Percentiles rank a stretch among this genome's conserved stretches.
Conservation (phyloP, 2,888 invertebrate genomes). For the Aporophyla lueneburgensis region DNA sequence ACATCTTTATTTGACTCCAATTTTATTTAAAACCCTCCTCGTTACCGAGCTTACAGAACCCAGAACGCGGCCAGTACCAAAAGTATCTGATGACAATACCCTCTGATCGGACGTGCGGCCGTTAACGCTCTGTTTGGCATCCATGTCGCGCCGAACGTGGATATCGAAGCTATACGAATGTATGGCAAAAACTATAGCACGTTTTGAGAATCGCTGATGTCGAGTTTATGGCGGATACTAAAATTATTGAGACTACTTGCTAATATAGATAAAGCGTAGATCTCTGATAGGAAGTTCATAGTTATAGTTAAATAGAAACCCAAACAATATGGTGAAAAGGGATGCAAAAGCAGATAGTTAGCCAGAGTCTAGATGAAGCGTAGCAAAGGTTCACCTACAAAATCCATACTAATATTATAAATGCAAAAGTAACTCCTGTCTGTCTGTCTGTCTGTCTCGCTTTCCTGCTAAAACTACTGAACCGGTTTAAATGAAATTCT, state of each 20-base stretch:
- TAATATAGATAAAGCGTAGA: neutral
- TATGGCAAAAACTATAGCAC: slow-evolving; percentile 25
- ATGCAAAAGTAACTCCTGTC: too few relatives aligned
- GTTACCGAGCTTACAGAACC: slow-evolving; percentile 38
- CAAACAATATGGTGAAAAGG: neutral
- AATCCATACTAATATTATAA: too few relatives aligned
- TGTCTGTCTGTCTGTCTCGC: too few relatives aligned
- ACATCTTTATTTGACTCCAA: slow-evolving; percentile 6
- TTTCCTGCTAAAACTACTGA: too few relatives aligned
- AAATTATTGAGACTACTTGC: neutral
- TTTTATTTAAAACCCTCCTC: slow-evolving; percentile 16
- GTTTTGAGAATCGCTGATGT: slow-evolving; percentile 10
- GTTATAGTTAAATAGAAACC: neutral
- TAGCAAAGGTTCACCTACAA: slow-evolving; percentile 20
- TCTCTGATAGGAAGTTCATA: neutral
- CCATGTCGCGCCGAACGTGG: slow-evolving; percentile 63
- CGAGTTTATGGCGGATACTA: neutral
- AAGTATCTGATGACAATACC: slow-evolving; percentile 69
- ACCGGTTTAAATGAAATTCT: too few relatives aligned
- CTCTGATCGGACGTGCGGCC: slow-evolving; percentile 69
- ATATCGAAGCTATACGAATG: slow-evolving; percentile 63
- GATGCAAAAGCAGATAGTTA: neutral
- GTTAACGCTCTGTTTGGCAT: slow-evolving; percentile 83
- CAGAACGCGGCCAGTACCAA: slow-evolving; percentile 38
- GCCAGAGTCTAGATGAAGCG: neutral